Percentiles rank a stretch among this genome's conserved stretches.
These are phyloP conservation scores for Melanotaenia parkinsoni DNA, from an alignment of 2,797 vertebrate genomes.

Conservation along the genomic window DNA sequence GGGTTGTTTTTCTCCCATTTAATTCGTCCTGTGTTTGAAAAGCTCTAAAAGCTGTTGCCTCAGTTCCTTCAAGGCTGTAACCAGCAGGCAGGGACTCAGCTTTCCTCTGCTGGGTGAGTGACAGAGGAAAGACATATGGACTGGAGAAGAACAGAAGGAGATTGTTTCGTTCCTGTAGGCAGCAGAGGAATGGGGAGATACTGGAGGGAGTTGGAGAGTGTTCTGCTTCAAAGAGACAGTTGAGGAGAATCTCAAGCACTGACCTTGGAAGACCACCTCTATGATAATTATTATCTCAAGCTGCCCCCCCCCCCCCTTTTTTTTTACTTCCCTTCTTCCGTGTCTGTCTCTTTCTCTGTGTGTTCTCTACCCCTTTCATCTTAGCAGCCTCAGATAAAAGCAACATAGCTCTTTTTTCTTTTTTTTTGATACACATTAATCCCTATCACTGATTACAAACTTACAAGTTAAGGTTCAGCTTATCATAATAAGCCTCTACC, in stretches of 20 bases:
- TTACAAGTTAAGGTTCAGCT: constrained; percentile 81
- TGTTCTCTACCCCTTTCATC: constrained; percentile 77
- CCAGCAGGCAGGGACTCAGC: constrained; percentile 43
- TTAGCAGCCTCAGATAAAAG: constrained; percentile 80
- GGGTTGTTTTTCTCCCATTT: constrained; percentile 63
- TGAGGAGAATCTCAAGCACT: constrained; percentile 71
- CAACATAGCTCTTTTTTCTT: constrained; percentile 66
- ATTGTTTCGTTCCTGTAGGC: constrained; percentile 56
- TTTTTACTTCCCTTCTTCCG: constrained; percentile 8
- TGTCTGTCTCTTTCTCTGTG: constrained; percentile 47
- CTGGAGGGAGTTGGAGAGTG: constrained; percentile 1
- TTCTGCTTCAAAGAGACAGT: constrained; percentile 54
- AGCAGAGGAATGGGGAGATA: constrained; percentile 26
- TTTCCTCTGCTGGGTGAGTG: constrained; percentile 50
- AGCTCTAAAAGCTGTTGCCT: constrained; percentile 36
- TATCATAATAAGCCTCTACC: constrained; percentile 78
- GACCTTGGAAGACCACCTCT: constrained; percentile 79
- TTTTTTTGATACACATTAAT: constrained; percentile 84
- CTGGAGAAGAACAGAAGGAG: constrained; percentile 40
- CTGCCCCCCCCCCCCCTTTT: constrained; percentile 12
- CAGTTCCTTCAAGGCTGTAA: constrained; percentile 34
- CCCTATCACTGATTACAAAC: constrained; percentile 85
- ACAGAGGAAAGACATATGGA: constrained; percentile 36
- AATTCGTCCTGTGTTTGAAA: constrained; percentile 50
- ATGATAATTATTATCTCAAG: constrained; percentile 69